Base-by-base conservation (phyloP, 2,113 vertebrate genomes). In the Piaya cayana region DNA sequence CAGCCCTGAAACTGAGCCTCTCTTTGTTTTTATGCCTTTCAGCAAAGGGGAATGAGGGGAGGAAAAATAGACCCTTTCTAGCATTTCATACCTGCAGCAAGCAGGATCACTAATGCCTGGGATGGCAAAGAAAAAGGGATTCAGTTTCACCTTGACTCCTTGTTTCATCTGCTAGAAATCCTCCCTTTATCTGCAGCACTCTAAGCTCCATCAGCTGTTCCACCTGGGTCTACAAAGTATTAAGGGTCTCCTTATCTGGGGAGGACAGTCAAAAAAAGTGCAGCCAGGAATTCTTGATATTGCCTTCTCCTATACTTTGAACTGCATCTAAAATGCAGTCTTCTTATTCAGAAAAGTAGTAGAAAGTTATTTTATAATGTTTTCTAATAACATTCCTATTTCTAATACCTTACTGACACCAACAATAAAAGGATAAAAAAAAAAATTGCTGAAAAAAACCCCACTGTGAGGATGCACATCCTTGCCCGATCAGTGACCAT, bases 11-110 rank as follows among this genome's bases (percentile, higher is more conserved):
- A 71, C 1, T 64, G 55, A 93, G 65, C 32, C 12, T 83, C 26
- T 71, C 64, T 84, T 93, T 94, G 77, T 94, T 43, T 63, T 56
- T 75, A 49, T 8, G 43, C 65, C 20, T 94, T 86, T 86, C 83
- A 90, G 52, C 59, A 74, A 91, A 67, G 62, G 53, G 29, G n/a
- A 18, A 7, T 20, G 12, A 25, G 27, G 15, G 8, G 2, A 11
- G 22, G 36, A n/a, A 93, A 90, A n/a, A 36, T 34, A 62, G 63
- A 68, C 42, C 15, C 22, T 94, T 94, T 82, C 62, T 65, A 72
- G 8, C 4, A 1, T 80, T 89, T 85, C 55, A 63, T 68, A 69
- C 20, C 59, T 69, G 36, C 39, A 64, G 80, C 56, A 43, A 87
- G 29, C 6, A 56, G 56, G 82, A 63, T 58, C 49, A 89, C 21